phyloP scores from a whole-genome alignment of 2,888 invertebrate genomes.

The Dynastes hyllus region DNA sequence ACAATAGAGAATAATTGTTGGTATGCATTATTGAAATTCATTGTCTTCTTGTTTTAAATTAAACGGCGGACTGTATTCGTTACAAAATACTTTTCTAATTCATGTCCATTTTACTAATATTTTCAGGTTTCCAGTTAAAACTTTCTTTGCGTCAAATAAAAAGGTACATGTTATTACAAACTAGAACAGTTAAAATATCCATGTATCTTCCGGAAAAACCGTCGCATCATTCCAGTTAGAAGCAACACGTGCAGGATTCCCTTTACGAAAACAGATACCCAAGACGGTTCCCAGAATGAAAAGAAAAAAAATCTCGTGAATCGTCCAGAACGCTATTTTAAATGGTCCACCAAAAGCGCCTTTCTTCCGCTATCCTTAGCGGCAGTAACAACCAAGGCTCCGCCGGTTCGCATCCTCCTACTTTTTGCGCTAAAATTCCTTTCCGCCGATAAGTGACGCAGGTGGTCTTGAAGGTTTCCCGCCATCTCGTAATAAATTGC shows the following conservation, averaged over 20 bases:
- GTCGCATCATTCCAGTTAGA: background rate
- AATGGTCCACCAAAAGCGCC: background rate
- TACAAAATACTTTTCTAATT: too few species aligned
- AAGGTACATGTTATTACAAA: too few species aligned
- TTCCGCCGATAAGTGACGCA: slow-evolving; percentile 35
- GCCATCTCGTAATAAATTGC: slow-evolving; percentile 33
- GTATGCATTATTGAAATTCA: too few species aligned
- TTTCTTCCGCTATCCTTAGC: slow-evolving; percentile 5
- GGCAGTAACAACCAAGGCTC: background rate
- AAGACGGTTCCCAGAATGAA: background rate
- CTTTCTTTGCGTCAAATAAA: too few species aligned
- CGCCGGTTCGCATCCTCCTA: slow-evolving; percentile 1
- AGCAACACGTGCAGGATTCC: slow-evolving; percentile 19
- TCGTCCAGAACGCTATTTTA: slow-evolving; percentile 1
- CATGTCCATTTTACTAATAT: too few species aligned
- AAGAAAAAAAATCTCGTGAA: slow-evolving; percentile 3
- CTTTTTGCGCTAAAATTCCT: slow-evolving; percentile 30
- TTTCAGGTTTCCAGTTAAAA: too few species aligned
- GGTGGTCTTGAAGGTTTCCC: slow-evolving; percentile 33
- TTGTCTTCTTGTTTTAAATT: too few species aligned
- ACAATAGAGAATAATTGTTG: too few species aligned
- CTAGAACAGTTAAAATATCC: background rate
- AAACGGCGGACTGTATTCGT: too few species aligned
- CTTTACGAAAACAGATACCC: background rate
- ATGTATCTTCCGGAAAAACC: background rate